Conservation (phyloP, 2,888 invertebrate genomes). For the Gerris lacustris region DNA sequence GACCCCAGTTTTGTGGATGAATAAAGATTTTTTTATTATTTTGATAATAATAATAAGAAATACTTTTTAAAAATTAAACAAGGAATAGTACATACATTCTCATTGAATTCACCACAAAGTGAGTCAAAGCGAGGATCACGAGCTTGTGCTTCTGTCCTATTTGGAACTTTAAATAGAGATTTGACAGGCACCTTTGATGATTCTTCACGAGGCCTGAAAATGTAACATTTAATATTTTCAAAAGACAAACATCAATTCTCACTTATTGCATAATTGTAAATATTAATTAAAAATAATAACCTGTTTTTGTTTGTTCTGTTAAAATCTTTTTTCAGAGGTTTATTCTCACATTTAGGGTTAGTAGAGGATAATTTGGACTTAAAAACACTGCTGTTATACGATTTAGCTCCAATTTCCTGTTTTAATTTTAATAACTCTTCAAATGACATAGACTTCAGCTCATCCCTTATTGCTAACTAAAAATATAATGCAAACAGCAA, state of each 20-base stretch:
- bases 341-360: background rate
- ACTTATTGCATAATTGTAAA: background rate
- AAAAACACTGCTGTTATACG: background rate
- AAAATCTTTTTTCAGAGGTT: background rate
- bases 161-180: background rate
- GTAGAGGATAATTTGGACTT: background rate
- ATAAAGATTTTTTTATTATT: too few species aligned
- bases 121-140: constrained; percentile 82
- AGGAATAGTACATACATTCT: constrained; percentile 46
- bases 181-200: background rate
- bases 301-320: background rate
- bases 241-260: background rate
- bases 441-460: background rate
- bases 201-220: background rate
- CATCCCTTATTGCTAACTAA: background rate
- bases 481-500: background rate
- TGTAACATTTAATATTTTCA: background rate
- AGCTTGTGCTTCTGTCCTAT: constrained; percentile 34
- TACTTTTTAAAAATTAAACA: too few species aligned
- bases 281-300: background rate
- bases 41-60: too few species aligned
- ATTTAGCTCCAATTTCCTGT: background rate
- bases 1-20: too few species aligned
- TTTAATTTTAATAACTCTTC: background rate
- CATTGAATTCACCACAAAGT: constrained; percentile 65